A percentile compares a stretch with the other conserved stretches of the same genome.
These are phyloP conservation scores for Rhineura floridana DNA, from an alignment of 2,113 vertebrate species.

Conservation along the genomic window DNA sequence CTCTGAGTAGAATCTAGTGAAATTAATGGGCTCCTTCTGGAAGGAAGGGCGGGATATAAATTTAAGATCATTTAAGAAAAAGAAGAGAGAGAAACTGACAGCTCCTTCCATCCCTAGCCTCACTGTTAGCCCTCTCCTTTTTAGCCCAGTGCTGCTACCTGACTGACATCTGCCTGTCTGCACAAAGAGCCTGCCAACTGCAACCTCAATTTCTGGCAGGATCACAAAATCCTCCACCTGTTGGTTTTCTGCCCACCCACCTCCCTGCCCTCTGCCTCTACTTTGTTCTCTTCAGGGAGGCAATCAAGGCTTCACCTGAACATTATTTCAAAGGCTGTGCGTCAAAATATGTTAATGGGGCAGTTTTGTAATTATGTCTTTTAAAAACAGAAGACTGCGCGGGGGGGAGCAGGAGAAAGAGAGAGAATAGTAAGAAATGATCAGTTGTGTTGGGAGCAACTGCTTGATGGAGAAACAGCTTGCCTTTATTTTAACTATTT, in stretches of 20 bases:
- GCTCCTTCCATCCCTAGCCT: too few relatives aligned
- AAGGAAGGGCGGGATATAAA: too few relatives aligned
- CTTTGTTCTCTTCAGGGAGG: neutral
- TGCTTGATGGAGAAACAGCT: too few relatives aligned
- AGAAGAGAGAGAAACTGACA: too few relatives aligned
- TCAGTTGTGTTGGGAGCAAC: too few relatives aligned
- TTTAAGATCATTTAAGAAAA: too few relatives aligned
- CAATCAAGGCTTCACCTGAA: slow-evolving; percentile 15
- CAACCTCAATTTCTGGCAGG: neutral
- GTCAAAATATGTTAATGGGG: slow-evolving; percentile 16
- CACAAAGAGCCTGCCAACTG: neutral
- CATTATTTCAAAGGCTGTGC: neutral
- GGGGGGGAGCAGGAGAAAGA: neutral
- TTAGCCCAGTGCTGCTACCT: neutral
- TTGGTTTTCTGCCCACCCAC: too few relatives aligned
- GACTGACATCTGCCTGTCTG: neutral
- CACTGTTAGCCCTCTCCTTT: neutral
- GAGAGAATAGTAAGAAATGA: too few relatives aligned
- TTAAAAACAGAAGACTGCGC: neutral
- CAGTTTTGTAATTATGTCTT: slow-evolving; percentile 1
- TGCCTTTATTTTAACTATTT: too few relatives aligned
- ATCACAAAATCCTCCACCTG: neutral
- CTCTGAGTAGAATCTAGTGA: too few relatives aligned
- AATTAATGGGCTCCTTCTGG: too few relatives aligned
- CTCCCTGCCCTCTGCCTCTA: too few relatives aligned